phyloP scores from a whole-genome alignment of 2,797 vertebrate genomes.

The Enteromius radiatus region DNA sequence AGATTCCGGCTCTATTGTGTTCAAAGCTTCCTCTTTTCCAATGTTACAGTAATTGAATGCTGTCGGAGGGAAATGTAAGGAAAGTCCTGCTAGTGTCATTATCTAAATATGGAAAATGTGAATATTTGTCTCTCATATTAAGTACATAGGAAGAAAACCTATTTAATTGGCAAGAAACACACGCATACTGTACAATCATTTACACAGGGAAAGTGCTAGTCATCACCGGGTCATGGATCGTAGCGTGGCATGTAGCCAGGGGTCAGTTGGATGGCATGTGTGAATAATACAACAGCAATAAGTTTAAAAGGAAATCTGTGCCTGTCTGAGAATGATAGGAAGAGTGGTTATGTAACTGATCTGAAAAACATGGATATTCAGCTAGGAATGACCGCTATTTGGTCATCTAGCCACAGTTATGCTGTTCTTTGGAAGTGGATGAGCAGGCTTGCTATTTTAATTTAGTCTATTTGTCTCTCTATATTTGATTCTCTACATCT shows the following conservation, averaged over 20 bases:
- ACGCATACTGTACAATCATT: neutral
- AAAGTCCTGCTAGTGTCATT: conserved; percentile 50
- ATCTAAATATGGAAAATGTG: conserved; percentile 52
- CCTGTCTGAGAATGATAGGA: conserved; percentile 13
- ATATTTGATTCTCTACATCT: neutral
- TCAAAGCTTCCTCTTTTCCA: conserved; percentile 42
- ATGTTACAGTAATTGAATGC: conserved; percentile 27
- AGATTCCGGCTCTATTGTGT: conserved; percentile 41
- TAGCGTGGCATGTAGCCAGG: conserved; percentile 27
- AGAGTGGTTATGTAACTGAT: neutral
- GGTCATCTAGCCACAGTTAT: neutral
- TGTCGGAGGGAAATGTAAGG: conserved; percentile 15
- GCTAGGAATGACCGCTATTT: conserved; percentile 34
- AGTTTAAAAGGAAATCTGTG: conserved; percentile 10
- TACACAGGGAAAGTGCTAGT: conserved; percentile 4
- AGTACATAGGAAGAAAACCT: conserved; percentile 12
- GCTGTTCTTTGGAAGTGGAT: conserved; percentile 19
- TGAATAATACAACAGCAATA: conserved; percentile 17
- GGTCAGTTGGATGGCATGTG: conserved; percentile 12
- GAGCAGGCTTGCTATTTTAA: conserved; percentile 18
- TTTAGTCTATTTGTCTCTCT: neutral
- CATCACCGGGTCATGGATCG: neutral
- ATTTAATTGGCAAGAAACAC: neutral
- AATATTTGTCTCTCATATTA: conserved; percentile 7
- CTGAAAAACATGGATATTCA: conserved; percentile 31